Evolutionary conservation across 2,113 vertebrate species (phyloP).

Genomic region (Motacilla tschutschensis): DNA sequence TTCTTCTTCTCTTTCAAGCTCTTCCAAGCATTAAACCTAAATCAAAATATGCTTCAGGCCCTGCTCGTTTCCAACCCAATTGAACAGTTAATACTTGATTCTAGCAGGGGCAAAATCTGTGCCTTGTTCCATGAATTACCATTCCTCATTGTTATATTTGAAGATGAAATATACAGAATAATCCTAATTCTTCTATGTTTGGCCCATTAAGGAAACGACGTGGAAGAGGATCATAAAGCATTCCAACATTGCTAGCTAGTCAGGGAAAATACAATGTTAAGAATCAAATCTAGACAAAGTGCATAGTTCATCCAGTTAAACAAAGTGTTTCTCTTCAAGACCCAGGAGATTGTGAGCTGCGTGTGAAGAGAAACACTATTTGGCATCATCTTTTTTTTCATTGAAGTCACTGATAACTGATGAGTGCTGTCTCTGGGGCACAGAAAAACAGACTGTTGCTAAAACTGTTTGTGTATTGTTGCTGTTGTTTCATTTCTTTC

Average conservation of each 20-base stretch:
- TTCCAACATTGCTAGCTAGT: slow-evolving; percentile 87
- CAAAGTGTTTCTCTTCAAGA: neutral
- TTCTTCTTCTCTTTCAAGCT: neutral
- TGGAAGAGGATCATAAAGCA: slow-evolving; percentile 73
- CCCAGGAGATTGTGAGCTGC: neutral
- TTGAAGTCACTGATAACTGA: neutral
- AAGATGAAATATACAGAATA: neutral
- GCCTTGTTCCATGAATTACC: neutral
- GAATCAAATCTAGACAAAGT: neutral
- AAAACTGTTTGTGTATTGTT: neutral
- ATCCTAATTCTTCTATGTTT: slow-evolving; percentile 76
- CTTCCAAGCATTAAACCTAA: neutral
- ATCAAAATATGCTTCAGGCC: neutral
- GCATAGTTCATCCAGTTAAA: neutral
- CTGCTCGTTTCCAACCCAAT: neutral
- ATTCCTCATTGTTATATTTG: neutral
- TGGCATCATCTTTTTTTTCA: neutral
- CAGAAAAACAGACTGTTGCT: neutral
- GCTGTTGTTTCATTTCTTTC: neutral
- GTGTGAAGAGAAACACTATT: neutral
- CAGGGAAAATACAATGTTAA: neutral
- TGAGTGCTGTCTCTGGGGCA: neutral
- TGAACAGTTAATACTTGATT: neutral
- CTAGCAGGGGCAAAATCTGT: neutral
- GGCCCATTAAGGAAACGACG: slow-evolving; percentile 69